Conservation (phyloP, 2,797 vertebrate species). For the Sternotherus odoratus region DNA sequence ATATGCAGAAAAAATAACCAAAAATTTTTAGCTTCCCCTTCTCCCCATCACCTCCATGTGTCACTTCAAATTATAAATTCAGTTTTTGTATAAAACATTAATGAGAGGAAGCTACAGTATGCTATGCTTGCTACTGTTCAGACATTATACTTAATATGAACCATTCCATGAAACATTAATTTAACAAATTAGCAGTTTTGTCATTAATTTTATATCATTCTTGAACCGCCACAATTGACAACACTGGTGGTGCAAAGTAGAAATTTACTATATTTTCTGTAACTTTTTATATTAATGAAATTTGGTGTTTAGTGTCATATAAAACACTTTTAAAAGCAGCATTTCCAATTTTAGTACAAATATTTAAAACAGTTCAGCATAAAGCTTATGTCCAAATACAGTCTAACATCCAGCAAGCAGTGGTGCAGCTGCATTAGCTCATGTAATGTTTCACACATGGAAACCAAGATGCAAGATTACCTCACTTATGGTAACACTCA, state of each 20-base stretch:
- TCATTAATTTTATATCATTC: slow-evolving; percentile 49
- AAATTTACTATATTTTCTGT: not conserved
- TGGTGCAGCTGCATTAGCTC: slow-evolving; percentile 86
- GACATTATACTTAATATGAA: slow-evolving; percentile 52
- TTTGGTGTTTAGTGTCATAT: slow-evolving; percentile 58
- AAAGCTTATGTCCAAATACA: slow-evolving; percentile 77
- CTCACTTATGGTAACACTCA: slow-evolving; percentile 87
- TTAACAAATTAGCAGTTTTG: slow-evolving; percentile 52
- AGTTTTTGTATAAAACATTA: slow-evolving; percentile 10
- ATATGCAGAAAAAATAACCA: not conserved
- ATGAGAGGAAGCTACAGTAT: slow-evolving; percentile 21
- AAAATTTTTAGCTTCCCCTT: not conserved
- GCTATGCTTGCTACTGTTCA: slow-evolving; percentile 58
- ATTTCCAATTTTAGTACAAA: slow-evolving; percentile 72
- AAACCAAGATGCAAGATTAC: slow-evolving; percentile 85
- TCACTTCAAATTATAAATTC: slow-evolving; percentile 19
- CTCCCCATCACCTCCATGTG: not conserved
- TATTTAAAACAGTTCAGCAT: slow-evolving; percentile 71
- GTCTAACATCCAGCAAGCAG: slow-evolving; percentile 69
- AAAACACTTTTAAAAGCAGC: slow-evolving; percentile 69
- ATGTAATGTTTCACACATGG: slow-evolving; percentile 89
- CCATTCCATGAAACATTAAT: slow-evolving; percentile 52
- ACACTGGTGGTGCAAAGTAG: slow-evolving; percentile 22
- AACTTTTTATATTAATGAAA: slow-evolving; percentile 42
- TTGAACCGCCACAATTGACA: slow-evolving; percentile 47